Evolutionary conservation across 53 echinoderm and acorn worm genomes (phyloP).

Genomic region (Astropecten irregularis): DNA sequence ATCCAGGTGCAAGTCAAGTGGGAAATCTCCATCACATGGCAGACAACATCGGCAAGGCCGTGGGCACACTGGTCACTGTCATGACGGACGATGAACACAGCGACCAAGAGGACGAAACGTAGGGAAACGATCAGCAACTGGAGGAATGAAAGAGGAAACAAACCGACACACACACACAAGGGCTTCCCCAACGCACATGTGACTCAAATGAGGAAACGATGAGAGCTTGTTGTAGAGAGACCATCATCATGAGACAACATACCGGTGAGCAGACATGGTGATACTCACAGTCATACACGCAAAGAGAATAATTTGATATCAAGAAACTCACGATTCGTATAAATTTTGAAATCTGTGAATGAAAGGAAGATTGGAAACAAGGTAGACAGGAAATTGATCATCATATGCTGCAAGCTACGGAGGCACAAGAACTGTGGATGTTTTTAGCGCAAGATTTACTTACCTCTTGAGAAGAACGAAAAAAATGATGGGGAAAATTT

Average conservation of each 20-base stretch:
- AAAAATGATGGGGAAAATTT: too few species aligned
- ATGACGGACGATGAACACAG: conserved; percentile 99
- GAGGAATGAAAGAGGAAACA: neutral
- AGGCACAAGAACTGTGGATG: too few species aligned
- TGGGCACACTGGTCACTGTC: conserved; percentile 93
- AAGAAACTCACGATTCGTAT: too few species aligned
- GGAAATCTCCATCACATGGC: conserved; percentile 91
- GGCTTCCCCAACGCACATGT: conserved; percentile 23
- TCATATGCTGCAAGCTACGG: too few species aligned
- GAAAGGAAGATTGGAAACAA: too few species aligned
- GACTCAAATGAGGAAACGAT: neutral
- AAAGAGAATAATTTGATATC: too few species aligned
- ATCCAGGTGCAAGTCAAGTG: conserved; percentile 74
- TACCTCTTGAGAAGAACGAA: too few species aligned
- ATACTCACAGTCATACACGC: neutral
- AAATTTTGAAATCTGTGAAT: too few species aligned
- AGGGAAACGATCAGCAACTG: neutral
- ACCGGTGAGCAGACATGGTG: too few species aligned
- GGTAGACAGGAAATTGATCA: too few species aligned
- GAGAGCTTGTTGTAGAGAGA: neutral
- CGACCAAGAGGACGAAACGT: conserved; percentile 62
- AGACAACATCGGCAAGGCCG: conserved; percentile 97
- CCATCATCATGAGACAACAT: neutral
- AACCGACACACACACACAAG: conserved; percentile 10
- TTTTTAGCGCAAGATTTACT: too few species aligned